Percentiles rank a stretch among this genome's conserved stretches.
phyloP scores from a whole-genome alignment of 2,888 invertebrate species.

The Dyspetes luteomarginatus region DNA sequence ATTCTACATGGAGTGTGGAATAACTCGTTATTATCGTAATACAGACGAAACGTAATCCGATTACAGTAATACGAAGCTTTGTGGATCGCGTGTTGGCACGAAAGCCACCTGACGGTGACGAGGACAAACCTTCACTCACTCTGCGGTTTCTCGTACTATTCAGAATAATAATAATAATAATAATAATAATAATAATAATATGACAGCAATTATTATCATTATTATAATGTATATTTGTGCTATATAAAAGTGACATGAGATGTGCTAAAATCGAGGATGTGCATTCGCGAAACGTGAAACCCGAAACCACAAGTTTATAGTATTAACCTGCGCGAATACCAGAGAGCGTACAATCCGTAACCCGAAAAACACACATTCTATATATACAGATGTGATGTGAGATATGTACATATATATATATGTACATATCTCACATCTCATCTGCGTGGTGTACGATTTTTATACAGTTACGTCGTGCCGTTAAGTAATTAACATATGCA shows the following conservation, averaged over 20 bases:
- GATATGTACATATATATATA: too few relatives aligned
- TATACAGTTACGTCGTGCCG: slow-evolving; percentile 68
- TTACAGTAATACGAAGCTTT: slow-evolving; percentile 50
- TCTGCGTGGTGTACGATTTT: slow-evolving; percentile 60
- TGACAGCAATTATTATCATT: slow-evolving; percentile 40
- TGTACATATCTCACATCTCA: slow-evolving; percentile 4
- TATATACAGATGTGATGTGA: too few relatives aligned
- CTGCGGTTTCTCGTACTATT: background rate
- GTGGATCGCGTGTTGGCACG: slow-evolving; percentile 62
- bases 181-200: slow-evolving; percentile 38
- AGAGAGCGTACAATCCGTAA: slow-evolving; percentile 33
- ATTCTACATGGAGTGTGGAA: background rate
- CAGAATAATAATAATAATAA: background rate
- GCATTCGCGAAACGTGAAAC: slow-evolving; percentile 38
- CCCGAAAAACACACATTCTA: slow-evolving; percentile 37
- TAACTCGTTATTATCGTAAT: slow-evolving; percentile 22
- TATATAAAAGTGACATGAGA: too few relatives aligned
- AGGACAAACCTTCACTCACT: slow-evolving; percentile 41
- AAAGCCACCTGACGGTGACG: slow-evolving; percentile 40
- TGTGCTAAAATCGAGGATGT: slow-evolving; percentile 42
- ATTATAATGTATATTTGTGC: slow-evolving; percentile 7
- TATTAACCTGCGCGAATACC: background rate
- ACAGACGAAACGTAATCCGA: slow-evolving; percentile 11
- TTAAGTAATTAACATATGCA: slow-evolving; percentile 64
- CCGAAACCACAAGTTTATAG: slow-evolving; percentile 34